Evolutionary conservation across 2,888 invertebrate species (phyloP).

Genomic region (Tridacna crocea): DNA sequence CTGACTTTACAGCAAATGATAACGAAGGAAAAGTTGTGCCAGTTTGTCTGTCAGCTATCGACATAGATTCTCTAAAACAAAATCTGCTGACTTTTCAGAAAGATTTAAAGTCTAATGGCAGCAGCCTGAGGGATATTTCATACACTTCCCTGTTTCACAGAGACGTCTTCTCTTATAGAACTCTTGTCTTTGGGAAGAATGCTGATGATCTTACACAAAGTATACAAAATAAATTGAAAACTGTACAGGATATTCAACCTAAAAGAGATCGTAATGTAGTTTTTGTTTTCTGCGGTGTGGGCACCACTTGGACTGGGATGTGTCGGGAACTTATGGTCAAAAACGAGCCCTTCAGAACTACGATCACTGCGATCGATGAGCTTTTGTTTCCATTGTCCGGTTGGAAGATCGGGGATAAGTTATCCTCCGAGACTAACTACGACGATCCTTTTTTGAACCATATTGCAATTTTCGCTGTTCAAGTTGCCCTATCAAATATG

Average conservation of each 20-base stretch:
- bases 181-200: conserved; percentile 35
- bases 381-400: not conserved
- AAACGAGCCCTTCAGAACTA: conserved; percentile 9
- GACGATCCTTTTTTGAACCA: conserved; percentile 64
- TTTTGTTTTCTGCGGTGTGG: conserved; percentile 71
- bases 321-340: conserved; percentile 47
- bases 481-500: conserved; percentile 63
- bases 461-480: conserved; percentile 71
- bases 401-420: conserved; percentile 22
- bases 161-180: conserved; percentile 52
- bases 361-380: not conserved
- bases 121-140: not conserved
- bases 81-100: conserved; percentile 10
- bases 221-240: not conserved
- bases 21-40: not conserved
- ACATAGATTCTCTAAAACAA: not conserved
- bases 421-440: conserved; percentile 17
- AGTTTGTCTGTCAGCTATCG: conserved; percentile 5
- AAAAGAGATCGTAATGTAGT: conserved; percentile 28
- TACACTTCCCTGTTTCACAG: conserved; percentile 63
- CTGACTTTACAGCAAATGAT: not conserved
- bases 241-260: not conserved
- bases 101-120: not conserved
- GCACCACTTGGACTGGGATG: conserved; percentile 69
- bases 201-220: not conserved